Evolutionary conservation across 30 jellyfish, hydroid and myxozoan genomes (phyloP), one percentile per base, ranked within the genome.

Genomic region (Turritopsis rubra): DNA sequence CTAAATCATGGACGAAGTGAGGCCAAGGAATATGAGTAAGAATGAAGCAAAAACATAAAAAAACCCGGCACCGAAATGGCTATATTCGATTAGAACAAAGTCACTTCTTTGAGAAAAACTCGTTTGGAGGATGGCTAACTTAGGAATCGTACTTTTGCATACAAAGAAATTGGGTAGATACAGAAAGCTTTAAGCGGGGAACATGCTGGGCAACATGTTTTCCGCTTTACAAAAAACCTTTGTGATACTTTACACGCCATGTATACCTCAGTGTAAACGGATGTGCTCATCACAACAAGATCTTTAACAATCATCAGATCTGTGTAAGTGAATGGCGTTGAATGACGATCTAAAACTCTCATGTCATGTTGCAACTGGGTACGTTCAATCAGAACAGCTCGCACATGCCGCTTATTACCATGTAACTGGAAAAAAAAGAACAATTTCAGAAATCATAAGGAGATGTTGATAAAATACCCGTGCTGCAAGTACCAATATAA

Each of bases 361-460:
- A 92, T 87, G 78, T 91, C 97, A 71, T 91, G 97, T 28, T 91
- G 97, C 75, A 91, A 91, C 71, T 91, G 97, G 52, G 83, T 93
- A 22, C 94, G 88, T 66, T 91, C 97, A 72, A 91, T 85, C 25
- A 86, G 85, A 5, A 87, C 77, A 13, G 96, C 89, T 26, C 97
- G 68, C n/a, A 89, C 91, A 72, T 91, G 97, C 31, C 72, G 81
- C 79, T 91, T 91, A 85, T 81, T 86, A 23, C 90, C 90, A 65
- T 87, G 97, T 21, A 86, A 82, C 97, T 91, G 68, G 8, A 85
- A 70, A 65, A 8, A 81, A 80, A 17, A 19, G 52, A 0, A 28
- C 31, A 72, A 22, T n/a, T n/a, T n/a, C 5, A 68, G 9, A 26
- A 68, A 23, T 68, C 77, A 1, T 72, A 16, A 16, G 52, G 1